Evolutionary conservation across 2,797 vertebrate species (phyloP), one percentile per base, ranked within the genome.

Genomic region (Acrossocheilus fasciatus): DNA sequence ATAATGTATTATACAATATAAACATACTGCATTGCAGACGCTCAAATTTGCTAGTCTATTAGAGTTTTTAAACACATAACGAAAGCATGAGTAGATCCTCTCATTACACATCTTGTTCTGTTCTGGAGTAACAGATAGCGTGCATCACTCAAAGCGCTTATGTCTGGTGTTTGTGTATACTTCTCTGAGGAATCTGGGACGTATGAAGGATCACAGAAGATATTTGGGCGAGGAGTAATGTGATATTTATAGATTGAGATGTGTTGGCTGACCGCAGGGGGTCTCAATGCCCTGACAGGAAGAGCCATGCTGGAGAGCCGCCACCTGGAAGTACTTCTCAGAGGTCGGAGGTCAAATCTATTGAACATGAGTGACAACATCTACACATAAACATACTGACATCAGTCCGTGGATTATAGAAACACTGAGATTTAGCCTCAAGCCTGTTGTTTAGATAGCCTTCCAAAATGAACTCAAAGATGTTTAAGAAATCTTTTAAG

Each of bases 311-410:
- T 84, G 86, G 93, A 95, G 93, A 90, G 89, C 89, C 64, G 77
- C 93, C 95, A 96, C 95, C 95, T 96, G 95, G 94, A 96, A 95
- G 93, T 90, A 94, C 95, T 96, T 95, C 90, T 93, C 62, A n/a
- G 6, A 86, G 92, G 94, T 95, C 94, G 93, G 52, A 93, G 94
- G 93, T 95, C 94, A 90, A 89, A 86, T 89, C 92, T 92, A 91
- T 95, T 95, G 93, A 95, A 94, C 92, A 91, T 92, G 94, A 94
- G 93, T 95, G 94, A 95, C 93, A 94, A 93, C 91, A 84, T 92
- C 89, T 88, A 54, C 86, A 54, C 18, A 85, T 88, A 93, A 95
- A 96, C 93, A 94, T 47, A 92, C 89, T 91, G 89, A 91, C 62
- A 91, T 2, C 83, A 86, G 82, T 80, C 85, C 43, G 89, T 30